phyloP scores from a whole-genome alignment of 2,797 vertebrate genomes.

The Xiphophorus birchmanni region DNA sequence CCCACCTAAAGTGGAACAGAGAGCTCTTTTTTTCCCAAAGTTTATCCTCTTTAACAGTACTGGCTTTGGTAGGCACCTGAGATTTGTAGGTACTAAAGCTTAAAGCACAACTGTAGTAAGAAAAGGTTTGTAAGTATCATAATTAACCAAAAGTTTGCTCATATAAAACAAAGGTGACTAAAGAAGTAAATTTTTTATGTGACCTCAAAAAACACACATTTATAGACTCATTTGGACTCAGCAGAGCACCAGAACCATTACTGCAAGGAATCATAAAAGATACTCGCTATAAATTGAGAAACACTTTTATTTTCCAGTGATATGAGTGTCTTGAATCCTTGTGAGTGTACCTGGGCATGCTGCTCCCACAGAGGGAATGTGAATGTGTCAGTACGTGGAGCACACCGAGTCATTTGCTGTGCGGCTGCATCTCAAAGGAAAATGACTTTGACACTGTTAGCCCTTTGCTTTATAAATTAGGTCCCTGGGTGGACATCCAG shows the following conservation, averaged over 20 bases:
- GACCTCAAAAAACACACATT: slow-evolving; percentile 10
- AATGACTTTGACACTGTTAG: slow-evolving; percentile 69
- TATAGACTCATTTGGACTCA: slow-evolving; percentile 32
- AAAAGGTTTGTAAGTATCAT: slow-evolving; percentile 8
- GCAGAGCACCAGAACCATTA: slow-evolving; percentile 21
- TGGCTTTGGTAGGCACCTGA: slow-evolving; percentile 13
- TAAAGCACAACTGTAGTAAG: slow-evolving; percentile 2
- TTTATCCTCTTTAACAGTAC: slow-evolving; percentile 5
- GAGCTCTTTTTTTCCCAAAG: background rate
- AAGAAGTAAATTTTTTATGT: slow-evolving; percentile 20
- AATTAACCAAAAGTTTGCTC: slow-evolving; percentile 21
- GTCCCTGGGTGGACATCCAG: slow-evolving; percentile 58
- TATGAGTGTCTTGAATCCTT: slow-evolving; percentile 45
- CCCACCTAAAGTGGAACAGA: background rate
- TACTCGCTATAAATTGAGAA: slow-evolving; percentile 43
- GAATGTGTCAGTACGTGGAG: slow-evolving; percentile 28
- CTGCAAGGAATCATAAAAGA: slow-evolving; percentile 37
- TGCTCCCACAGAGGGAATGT: slow-evolving; percentile 28
- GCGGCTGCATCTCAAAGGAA: slow-evolving; percentile 58
- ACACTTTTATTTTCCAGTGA: slow-evolving; percentile 51
- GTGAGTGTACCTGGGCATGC: slow-evolving; percentile 35
- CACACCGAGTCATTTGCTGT: slow-evolving; percentile 56
- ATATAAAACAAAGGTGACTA: slow-evolving; percentile 18
- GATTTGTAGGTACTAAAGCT: slow-evolving; percentile 16
- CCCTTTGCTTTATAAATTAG: slow-evolving; percentile 75